These are phyloP conservation scores for Eupithecia subfuscata DNA, from an alignment of 2,888 invertebrate species.

Conservation along the genomic window DNA sequence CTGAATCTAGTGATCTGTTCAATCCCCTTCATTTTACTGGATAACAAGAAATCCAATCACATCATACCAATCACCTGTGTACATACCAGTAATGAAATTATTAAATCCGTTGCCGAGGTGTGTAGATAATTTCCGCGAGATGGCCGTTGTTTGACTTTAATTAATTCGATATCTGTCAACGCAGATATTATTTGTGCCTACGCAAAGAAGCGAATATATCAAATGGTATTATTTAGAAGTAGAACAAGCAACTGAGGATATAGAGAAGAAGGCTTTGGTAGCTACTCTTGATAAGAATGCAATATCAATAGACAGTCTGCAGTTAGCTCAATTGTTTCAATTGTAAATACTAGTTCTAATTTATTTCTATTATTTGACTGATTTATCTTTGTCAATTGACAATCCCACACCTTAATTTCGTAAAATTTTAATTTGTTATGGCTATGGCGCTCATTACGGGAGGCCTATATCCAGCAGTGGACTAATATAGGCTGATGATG, in stretches of 20 bases:
- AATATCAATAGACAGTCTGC: background rate
- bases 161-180: conserved; percentile 82
- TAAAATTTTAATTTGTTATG: too few relatives aligned
- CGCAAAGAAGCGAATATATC: conserved; percentile 14
- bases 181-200: conserved; percentile 30
- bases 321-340: too few relatives aligned
- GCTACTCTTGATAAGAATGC: background rate
- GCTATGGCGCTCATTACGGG: too few relatives aligned
- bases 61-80: conserved; percentile 36
- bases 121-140: conserved; percentile 75
- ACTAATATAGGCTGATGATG: too few relatives aligned
- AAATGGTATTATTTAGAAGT: background rate
- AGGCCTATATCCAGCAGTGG: too few relatives aligned
- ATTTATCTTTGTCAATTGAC: background rate
- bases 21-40: background rate
- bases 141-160: conserved; percentile 81
- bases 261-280: background rate
- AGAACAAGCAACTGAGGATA: background rate
- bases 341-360: too few relatives aligned
- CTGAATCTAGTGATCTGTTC: background rate
- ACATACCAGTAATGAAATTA: conserved; percentile 71
- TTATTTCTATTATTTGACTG: too few relatives aligned
- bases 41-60: conserved; percentile 24
- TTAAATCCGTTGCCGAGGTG: conserved; percentile 73
- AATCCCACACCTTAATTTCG: background rate